A percentile compares a stretch with the other conserved stretches of the same genome.
phyloP scores from a whole-genome alignment of 2,888 invertebrate species.

The Busseola fusca region DNA sequence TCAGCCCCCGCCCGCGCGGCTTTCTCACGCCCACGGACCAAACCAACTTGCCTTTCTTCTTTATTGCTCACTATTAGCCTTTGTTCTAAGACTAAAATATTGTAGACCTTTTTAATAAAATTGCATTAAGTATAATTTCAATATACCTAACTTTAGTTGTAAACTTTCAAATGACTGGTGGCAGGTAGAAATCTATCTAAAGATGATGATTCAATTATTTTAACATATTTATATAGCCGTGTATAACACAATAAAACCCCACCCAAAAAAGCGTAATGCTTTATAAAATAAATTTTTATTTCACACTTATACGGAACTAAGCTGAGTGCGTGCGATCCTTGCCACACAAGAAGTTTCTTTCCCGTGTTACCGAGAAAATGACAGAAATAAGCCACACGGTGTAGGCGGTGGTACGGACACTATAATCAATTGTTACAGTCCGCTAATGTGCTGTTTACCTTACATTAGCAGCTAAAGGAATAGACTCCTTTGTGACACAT shows the following conservation, averaged over 20 bases:
- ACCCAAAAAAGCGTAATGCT: slow-evolving; percentile 15
- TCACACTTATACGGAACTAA: slow-evolving; percentile 75
- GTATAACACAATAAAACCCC: slow-evolving; percentile 21
- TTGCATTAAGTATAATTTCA: slow-evolving; percentile 22
- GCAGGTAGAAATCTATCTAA: neutral
- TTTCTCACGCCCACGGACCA: slow-evolving; percentile 83
- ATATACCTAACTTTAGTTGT: neutral
- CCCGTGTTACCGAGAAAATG: slow-evolving; percentile 80
- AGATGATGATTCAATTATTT: slow-evolving; percentile 9
- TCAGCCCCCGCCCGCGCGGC: slow-evolving; percentile 74
- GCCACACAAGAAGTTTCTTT: slow-evolving; percentile 83
- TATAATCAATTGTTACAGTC: slow-evolving; percentile 78
- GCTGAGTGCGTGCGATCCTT: slow-evolving; percentile 68
- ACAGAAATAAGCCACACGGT: slow-evolving; percentile 75
- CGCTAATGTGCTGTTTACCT: slow-evolving; percentile 83
- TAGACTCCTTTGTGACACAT: slow-evolving; percentile 75
- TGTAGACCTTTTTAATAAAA: slow-evolving; percentile 49
- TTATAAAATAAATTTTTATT: slow-evolving; percentile 64
- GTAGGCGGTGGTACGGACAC: slow-evolving; percentile 71
- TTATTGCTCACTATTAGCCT: slow-evolving; percentile 72
- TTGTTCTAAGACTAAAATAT: slow-evolving; percentile 63
- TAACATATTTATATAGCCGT: neutral
- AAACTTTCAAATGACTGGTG: slow-evolving; percentile 6
- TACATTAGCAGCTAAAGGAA: slow-evolving; percentile 79
- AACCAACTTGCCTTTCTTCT: slow-evolving; percentile 75